Evolutionary conservation across 2,888 invertebrate genomes (phyloP), one percentile per base, ranked within the genome.

Genomic region (Alloplasta piceator): DNA sequence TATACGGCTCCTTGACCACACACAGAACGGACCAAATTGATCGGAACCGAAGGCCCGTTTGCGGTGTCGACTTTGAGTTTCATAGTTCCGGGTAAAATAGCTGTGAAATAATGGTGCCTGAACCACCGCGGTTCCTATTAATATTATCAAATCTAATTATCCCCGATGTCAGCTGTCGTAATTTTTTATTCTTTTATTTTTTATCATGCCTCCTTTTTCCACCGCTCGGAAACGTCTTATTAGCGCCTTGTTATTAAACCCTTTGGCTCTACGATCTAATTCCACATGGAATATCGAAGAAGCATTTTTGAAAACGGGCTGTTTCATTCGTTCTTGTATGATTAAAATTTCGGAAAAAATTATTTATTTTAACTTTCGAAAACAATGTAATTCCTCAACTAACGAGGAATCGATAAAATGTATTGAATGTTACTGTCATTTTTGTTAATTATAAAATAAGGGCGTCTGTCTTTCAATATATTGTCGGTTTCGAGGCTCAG

Each of bases 91-190:
- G 50, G 56, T 26, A 55, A 26, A 14, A 10, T 58, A 46, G 60
- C 64, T 66, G 64, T 71, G 52, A 76, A 76, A 80, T 71, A 67
- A 80, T 80, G 55, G 80, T 55, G 38, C 16, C 48, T 41, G 61
- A 61, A 76, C 55, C 48, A 26, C 46, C 55, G 26, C 1, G 66
- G 39, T 56, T 52, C 55, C 60, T 26, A 26, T 26, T 26, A 26
- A 26, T 26, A 26, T 26, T 26, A 26, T 26, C 26, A 26, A 26
- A 26, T 26, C 26, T 80, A 39, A 67, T 80, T 63, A 55, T 79
- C 41, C 55, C 50, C 7, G 48, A 5, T 70, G 64, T 81, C 80
- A 81, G 80, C 80, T 81, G 80, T 64, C 56, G 63, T 52, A 12
- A 52, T 68, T 43, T 36, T 63, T 64, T 39, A 39, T 48, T 43